These are phyloP conservation scores for Menidia beryllina DNA, from an alignment of 2,113 vertebrate genomes.

Conservation along the genomic window DNA sequence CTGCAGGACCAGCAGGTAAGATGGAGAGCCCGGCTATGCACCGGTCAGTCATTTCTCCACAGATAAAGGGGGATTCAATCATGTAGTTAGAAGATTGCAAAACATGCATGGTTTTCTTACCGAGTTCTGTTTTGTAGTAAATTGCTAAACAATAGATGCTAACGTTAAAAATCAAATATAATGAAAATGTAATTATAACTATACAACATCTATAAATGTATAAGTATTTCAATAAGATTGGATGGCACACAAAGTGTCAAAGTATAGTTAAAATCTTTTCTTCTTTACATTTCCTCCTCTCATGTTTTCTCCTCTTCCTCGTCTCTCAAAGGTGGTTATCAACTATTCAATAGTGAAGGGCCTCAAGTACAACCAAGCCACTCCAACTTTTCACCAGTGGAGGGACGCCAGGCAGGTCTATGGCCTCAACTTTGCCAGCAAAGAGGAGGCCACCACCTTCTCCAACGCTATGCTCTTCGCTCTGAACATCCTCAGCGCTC, in stretches of 20 bases:
- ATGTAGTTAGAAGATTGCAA: background rate
- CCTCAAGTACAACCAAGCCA: constrained; percentile 84
- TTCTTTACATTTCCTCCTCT: background rate
- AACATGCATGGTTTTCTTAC: background rate
- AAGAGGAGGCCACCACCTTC: constrained; percentile 84
- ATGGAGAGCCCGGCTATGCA: background rate
- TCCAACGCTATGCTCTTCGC: constrained; percentile 85
- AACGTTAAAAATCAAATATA: too few relatives aligned
- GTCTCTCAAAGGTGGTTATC: constrained; percentile 77
- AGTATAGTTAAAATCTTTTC: too few relatives aligned
- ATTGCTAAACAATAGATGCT: background rate
- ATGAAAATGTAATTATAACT: too few relatives aligned
- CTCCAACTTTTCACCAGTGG: constrained; percentile 84
- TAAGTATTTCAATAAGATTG: too few relatives aligned
- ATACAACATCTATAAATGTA: too few relatives aligned
- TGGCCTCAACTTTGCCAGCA: constrained; percentile 84
- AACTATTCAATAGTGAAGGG: constrained; percentile 86
- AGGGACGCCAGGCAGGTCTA: constrained; percentile 83
- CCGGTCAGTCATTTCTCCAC: background rate
- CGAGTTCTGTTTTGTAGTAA: background rate
- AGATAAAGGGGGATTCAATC: background rate
- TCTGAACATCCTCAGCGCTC: constrained; percentile 81
- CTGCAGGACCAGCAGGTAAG: constrained; percentile 97
- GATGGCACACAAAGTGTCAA: too few relatives aligned
- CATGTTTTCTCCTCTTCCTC: background rate